These are phyloP conservation scores for Procambarus virginalis DNA, from an alignment of 1,140 invertebrate species.

Conservation along the genomic window DNA sequence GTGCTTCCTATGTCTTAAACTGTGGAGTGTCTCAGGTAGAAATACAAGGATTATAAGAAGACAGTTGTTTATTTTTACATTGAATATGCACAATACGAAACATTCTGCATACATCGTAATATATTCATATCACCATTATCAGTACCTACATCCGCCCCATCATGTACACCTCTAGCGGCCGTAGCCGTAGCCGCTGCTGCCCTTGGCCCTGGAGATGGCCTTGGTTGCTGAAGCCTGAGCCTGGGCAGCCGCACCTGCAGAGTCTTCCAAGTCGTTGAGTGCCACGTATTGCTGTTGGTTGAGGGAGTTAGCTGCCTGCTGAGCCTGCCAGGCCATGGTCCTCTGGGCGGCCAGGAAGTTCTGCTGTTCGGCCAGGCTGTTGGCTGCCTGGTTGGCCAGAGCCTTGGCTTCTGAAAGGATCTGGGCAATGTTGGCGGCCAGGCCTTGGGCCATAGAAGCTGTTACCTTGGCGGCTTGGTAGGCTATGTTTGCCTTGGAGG, in stretches of 20 bases:
- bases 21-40: not conserved
- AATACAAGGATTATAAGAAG: not conserved
- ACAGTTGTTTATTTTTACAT: not conserved
- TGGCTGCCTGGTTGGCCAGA: slow-evolving; percentile 8
- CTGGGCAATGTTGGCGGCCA: not conserved
- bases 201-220: slow-evolving; percentile 11
- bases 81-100: not conserved
- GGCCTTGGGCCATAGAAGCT: not conserved
- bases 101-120: not conserved
- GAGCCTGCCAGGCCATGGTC: slow-evolving; percentile 14
- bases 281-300: slow-evolving; percentile 7
- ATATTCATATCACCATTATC: not conserved
- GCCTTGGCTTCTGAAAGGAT: not conserved
- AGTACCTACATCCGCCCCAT: not conserved
- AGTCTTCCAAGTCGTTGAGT: slow-evolving; percentile 7
- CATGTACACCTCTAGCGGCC: not conserved
- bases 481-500: not conserved
- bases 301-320: slow-evolving; percentile 9
- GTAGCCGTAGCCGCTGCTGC: not conserved
- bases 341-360: slow-evolving; percentile 10
- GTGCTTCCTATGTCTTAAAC: not conserved
- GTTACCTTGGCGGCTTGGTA: slow-evolving; percentile 3
- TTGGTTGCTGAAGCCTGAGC: slow-evolving; percentile 1
- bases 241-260: slow-evolving; percentile 1
- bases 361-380: not conserved